A percentile compares a stretch with the other conserved stretches of the same genome.
Evolutionary conservation across 2,888 invertebrate genomes (phyloP).

Genomic region (Melipona bicolor): DNA sequence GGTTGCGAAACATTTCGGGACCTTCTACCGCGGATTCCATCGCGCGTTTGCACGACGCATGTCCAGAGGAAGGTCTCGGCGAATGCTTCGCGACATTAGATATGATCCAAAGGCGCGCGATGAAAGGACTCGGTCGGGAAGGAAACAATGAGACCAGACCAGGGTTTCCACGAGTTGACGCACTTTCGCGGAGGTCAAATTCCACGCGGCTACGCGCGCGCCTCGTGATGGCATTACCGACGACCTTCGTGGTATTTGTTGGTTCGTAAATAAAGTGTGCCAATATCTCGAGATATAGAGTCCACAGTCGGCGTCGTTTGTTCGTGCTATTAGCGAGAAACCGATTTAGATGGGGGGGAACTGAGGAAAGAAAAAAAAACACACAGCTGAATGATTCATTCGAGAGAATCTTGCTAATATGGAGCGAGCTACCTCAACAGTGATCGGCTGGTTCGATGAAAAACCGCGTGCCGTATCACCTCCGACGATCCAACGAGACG

Average conservation of each 20-base stretch:
- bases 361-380: background rate
- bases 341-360: background rate
- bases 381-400: slow-evolving; percentile 32
- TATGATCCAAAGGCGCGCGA: slow-evolving; percentile 39
- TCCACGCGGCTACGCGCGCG: slow-evolving; percentile 61
- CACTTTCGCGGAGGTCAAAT: slow-evolving; percentile 75
- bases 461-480: background rate
- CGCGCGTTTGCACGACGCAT: slow-evolving; percentile 37
- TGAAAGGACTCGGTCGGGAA: slow-evolving; percentile 50
- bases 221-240: slow-evolving; percentile 40
- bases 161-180: slow-evolving; percentile 66
- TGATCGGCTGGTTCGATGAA: background rate
- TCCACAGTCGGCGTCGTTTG: slow-evolving; percentile 37
- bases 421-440: slow-evolving; percentile 27
- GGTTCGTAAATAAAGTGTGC: slow-evolving; percentile 67
- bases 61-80: slow-evolving; percentile 46
- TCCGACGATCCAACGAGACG: slow-evolving; percentile 2
- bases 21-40: slow-evolving; percentile 42
- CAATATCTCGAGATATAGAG: slow-evolving; percentile 63
- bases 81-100: slow-evolving; percentile 50
- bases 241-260: slow-evolving; percentile 72
- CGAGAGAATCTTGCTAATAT: slow-evolving; percentile 33
- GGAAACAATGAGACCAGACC: slow-evolving; percentile 62
- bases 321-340: slow-evolving; percentile 27
- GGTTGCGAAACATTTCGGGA: slow-evolving; percentile 54